phyloP scores from a whole-genome alignment of 2,888 invertebrate species.

The Nephrotoma appendiculata region DNA sequence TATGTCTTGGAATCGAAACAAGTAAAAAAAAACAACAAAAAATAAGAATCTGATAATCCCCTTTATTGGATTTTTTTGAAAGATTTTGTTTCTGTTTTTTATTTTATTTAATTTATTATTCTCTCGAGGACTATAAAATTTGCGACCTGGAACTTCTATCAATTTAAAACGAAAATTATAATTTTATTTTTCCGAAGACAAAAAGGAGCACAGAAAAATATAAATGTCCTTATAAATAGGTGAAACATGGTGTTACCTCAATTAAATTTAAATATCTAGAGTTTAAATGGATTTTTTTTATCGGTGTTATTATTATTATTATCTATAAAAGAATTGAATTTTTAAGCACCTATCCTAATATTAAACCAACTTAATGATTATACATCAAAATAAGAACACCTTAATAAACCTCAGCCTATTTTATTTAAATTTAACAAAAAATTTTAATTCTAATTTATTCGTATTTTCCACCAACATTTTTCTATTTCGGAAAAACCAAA shows the following conservation, averaged over 20 bases:
- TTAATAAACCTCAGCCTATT: not conserved
- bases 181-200: not conserved
- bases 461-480: not conserved
- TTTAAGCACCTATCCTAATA: not conserved
- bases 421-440: not conserved
- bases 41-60: constrained; percentile 4
- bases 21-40: not conserved
- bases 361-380: not conserved
- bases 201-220: not conserved
- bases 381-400: not conserved
- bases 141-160: constrained; percentile 2
- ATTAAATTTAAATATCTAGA: not conserved
- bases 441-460: not conserved
- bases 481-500: not conserved
- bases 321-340: not conserved
- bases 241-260: not conserved
- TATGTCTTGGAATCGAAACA: not conserved
- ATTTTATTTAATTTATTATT: not conserved
- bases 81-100: not conserved
- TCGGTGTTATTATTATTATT: not conserved
- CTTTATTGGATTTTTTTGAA: constrained; percentile 1
- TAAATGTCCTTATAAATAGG: not conserved
- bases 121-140: constrained; percentile 3
- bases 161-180: not conserved
- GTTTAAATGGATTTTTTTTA: not conserved